Base-by-base conservation (phyloP, 2,888 invertebrate genomes). In the Notocelia uddmanniana region DNA sequence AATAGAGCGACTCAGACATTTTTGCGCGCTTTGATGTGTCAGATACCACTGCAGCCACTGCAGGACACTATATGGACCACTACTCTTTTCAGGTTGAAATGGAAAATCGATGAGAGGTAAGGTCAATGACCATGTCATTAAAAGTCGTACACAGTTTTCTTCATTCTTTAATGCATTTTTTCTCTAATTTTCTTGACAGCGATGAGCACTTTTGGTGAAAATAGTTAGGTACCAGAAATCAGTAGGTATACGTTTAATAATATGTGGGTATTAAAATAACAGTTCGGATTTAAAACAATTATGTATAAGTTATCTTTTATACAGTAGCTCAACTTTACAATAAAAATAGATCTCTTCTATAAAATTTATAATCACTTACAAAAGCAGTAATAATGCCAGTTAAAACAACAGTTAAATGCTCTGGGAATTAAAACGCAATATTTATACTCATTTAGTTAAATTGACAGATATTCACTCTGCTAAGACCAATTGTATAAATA, bases 141-240 rank as follows among this genome's bases (percentile, higher is more conserved):
- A 91, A 90, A 91, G 88, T 83, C 86, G 74, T 62, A 75, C 63
- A 74, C 85, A 75, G 83, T 90, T 92, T 90, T 92, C 92, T 89
- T 92, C 93, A 90, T 92, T 92, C 91, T 94, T 94, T 94, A 94
- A 94, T 94, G 94, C 94, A 92, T 92, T 93, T 94, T 93, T 94
- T 93, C 87, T 89, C 93, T 94, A 94, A 93, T 91, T 92, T 93
- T 93, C 91, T 93, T 92, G 95, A 95, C 95, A 95, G 95, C 95
- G 94, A 95, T 95, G 95, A 95, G 95, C 95, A 95, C 95, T 95
- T 95, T 95, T 95, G 95, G 95, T 95, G 95, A 95, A 95, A 95
- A 92, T 91, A 93, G 71, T 72, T 72, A 72, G 93, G 89, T 92
- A 92, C 90, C 90, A 92, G 91, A 92, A 92, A 91, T 90, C 84